Conservation (phyloP, 2,113 vertebrate species). For the Vicugna pacos region DNA sequence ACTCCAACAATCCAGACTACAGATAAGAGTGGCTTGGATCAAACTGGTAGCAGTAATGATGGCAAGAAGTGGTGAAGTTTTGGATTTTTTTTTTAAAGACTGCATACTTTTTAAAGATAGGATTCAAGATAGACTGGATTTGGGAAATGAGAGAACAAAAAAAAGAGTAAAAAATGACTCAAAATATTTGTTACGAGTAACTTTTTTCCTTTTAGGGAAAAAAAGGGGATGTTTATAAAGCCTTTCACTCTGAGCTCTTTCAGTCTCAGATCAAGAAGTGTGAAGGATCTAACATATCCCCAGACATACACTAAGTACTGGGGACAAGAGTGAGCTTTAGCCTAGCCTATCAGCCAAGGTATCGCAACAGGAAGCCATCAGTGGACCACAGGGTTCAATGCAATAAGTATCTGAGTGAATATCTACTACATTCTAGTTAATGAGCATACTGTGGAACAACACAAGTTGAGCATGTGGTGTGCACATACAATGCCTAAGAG, state of each 20-base stretch:
- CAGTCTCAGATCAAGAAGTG: neutral
- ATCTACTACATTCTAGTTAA: neutral
- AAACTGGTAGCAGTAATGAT: neutral
- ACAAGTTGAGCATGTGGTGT: neutral
- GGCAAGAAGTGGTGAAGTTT: neutral
- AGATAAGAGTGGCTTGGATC: neutral
- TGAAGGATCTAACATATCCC: neutral
- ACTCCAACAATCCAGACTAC: neutral
- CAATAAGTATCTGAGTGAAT: neutral
- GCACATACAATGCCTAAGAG: neutral
- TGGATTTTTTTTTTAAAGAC: neutral
- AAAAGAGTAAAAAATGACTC: neutral
- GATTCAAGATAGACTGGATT: neutral
- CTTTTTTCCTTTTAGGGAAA: neutral
- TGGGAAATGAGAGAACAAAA: neutral
- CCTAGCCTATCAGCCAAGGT: neutral
- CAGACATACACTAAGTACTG: neutral
- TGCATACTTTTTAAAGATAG: neutral
- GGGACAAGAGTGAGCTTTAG: neutral
- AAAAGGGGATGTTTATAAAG: neutral
- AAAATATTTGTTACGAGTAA: neutral
- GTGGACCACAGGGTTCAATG: neutral
- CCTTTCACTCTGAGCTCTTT: neutral
- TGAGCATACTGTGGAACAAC: neutral
- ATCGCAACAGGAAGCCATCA: neutral